phyloP scores from a whole-genome alignment of 2,797 vertebrate genomes.

The Crocodylus rhombifer region DNA sequence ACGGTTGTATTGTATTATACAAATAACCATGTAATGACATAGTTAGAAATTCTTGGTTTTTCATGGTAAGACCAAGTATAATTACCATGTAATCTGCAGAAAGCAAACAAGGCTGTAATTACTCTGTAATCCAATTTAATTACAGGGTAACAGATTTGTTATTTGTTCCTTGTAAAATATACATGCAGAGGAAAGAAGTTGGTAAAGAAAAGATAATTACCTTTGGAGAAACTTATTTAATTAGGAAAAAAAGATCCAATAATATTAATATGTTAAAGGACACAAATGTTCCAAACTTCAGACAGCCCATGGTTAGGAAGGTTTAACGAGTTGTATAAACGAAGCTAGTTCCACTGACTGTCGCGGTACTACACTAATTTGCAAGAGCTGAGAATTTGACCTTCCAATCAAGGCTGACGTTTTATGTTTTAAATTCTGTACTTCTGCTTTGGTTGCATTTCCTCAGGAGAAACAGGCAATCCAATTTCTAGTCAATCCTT shows the following conservation, averaged over 20 bases:
- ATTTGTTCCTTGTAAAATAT: slow-evolving; percentile 78
- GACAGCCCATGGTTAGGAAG: neutral
- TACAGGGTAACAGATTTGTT: slow-evolving; percentile 78
- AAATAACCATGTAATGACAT: slow-evolving; percentile 86
- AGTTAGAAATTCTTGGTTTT: slow-evolving; percentile 84
- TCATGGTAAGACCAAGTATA: slow-evolving; percentile 84
- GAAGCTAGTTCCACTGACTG: neutral
- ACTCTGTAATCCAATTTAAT: slow-evolving; percentile 85
- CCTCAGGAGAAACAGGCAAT: neutral
- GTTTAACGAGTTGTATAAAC: neutral
- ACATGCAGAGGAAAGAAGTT: slow-evolving; percentile 65
- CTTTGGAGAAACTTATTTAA: slow-evolving; percentile 30
- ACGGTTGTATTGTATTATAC: slow-evolving; percentile 81
- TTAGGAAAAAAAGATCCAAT: neutral
- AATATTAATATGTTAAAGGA: neutral
- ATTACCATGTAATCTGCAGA: slow-evolving; percentile 86
- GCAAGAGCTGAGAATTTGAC: neutral
- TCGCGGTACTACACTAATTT: neutral
- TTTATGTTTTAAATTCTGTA: neutral
- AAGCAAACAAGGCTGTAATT: slow-evolving; percentile 84
- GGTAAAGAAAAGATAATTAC: slow-evolving; percentile 35
- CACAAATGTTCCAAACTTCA: neutral
- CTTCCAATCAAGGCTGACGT: neutral
- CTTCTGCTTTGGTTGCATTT: neutral
- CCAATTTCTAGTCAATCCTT: neutral